Percentiles rank a stretch among this genome's conserved stretches.
Evolutionary conservation across 2,888 invertebrate genomes (phyloP).

Genomic region (Venustoraphidia nigricollis): DNA sequence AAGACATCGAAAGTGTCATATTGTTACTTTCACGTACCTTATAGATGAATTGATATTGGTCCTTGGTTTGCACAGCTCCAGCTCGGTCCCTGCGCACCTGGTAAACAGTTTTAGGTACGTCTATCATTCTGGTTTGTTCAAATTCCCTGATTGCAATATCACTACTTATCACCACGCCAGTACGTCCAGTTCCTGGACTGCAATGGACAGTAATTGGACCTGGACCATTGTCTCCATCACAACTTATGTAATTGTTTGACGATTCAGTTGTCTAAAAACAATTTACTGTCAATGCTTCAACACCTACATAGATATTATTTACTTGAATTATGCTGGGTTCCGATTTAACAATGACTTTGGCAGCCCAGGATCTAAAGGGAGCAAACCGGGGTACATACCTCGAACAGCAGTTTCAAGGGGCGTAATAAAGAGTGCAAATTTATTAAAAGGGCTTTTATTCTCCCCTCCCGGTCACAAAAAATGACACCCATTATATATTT

Average conservation of each 20-base stretch:
- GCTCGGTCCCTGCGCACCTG: constrained; percentile 74
- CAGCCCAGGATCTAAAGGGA: too few species aligned
- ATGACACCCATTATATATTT: too few species aligned
- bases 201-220: constrained; percentile 72
- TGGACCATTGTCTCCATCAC: constrained; percentile 24
- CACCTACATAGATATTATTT: too few species aligned
- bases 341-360: too few species aligned
- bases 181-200: constrained; percentile 81
- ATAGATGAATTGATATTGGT: constrained; percentile 86
- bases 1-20: too few species aligned
- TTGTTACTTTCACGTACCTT: constrained; percentile 45
- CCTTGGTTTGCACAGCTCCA: constrained; percentile 77
- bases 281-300: too few species aligned
- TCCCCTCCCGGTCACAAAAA: too few species aligned
- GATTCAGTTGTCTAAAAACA: not conserved
- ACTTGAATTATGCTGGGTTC: too few species aligned
- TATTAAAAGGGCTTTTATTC: too few species aligned
- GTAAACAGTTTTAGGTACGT: constrained; percentile 75
- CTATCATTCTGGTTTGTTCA: constrained; percentile 63
- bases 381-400: too few species aligned
- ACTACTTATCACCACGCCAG: constrained; percentile 72
- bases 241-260: not conserved
- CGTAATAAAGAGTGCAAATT: too few species aligned
- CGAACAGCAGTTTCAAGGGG: too few species aligned
- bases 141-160: constrained; percentile 79